These are phyloP conservation scores for Albula goreensis DNA, from an alignment of 2,113 vertebrate species.

Conservation along the genomic window DNA sequence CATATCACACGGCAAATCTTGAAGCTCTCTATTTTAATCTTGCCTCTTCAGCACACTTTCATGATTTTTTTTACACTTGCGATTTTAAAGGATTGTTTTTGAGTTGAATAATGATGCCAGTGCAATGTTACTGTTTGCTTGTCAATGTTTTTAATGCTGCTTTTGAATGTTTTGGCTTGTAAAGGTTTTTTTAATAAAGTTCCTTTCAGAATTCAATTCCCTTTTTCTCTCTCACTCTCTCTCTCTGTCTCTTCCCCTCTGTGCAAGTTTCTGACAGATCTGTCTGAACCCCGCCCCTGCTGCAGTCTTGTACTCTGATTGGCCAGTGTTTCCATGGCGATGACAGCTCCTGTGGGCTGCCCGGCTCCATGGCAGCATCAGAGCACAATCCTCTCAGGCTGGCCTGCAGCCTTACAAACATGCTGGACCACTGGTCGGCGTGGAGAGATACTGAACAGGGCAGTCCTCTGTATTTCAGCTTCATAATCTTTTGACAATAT, in stretches of 20 bases:
- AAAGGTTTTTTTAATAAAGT: background rate
- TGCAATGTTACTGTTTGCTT: background rate
- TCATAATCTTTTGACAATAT: background rate
- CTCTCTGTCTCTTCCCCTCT: background rate
- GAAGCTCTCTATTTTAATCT: no score
- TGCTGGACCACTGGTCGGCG: background rate
- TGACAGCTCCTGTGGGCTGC: conserved; percentile 24
- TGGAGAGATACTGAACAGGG: background rate
- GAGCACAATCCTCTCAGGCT: conserved; percentile 34
- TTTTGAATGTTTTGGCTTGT: background rate
- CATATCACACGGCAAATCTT: no score
- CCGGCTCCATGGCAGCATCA: conserved; percentile 31
- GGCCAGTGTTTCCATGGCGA: conserved; percentile 53
- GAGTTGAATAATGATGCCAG: background rate
- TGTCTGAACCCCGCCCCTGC: conserved; percentile 41
- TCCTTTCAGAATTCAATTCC: background rate
- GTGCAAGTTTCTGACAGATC: conserved; percentile 32
- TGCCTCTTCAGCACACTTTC: no score
- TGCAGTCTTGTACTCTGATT: conserved; percentile 37
- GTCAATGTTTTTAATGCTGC: background rate
- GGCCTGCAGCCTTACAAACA: conserved; percentile 24
- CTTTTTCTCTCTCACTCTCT: background rate
- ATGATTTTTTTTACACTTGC: background rate
- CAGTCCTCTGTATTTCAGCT: background rate
- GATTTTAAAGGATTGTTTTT: background rate